Evolutionary conservation across 2,113 vertebrate species (phyloP), one percentile per base, ranked within the genome.

Genomic region (Lagenorhynchus albirostris): DNA sequence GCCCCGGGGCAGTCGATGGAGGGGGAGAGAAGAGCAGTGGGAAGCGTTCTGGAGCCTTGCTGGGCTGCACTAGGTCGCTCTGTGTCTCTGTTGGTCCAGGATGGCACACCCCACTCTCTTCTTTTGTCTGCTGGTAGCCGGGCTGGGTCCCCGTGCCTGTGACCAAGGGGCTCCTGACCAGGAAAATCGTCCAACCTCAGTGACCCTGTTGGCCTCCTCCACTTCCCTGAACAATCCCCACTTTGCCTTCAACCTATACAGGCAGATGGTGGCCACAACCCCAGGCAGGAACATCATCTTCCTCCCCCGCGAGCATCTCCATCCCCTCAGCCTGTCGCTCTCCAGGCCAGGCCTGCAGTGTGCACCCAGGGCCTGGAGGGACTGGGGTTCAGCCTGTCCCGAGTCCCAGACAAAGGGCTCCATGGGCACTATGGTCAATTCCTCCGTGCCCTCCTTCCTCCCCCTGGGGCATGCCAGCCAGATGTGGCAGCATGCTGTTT

Each of bases 291-390:
- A 99, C 7, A 47, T 98, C 58, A 97, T 99, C 97, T 99, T 96
- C 96, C 99, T 99, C 41, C 98, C 98, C 98, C 98, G 0, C 17
- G 9, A 98, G 98, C n/a, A 89, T 99, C 85, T 98, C 98, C 10
- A 29, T 0, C 98, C 98, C 31, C 98, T 99, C 95, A 97, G 98
- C 10, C 97, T 98, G 26, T 82, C 99, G 98, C 98, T 25, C 97
- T 98, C 29, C 99, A 99, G 53, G 98, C 98, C 3, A 92, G 91
- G 5, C 98, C 96, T 1, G 94, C 98, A 33, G 98, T 98, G 3
- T 96, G 97, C 70, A 7, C 58, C 18, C 98, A 98, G 97, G 67
- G 99, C 33, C 98, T 99, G 77, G 76, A 62, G 11, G 98, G 97
- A 63, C 96, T 99, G 41, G 98, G 98, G 15, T 98, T 98, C 84